Evolutionary conservation across 2,113 vertebrate species (phyloP).

Genomic region (Istiophorus platypterus): DNA sequence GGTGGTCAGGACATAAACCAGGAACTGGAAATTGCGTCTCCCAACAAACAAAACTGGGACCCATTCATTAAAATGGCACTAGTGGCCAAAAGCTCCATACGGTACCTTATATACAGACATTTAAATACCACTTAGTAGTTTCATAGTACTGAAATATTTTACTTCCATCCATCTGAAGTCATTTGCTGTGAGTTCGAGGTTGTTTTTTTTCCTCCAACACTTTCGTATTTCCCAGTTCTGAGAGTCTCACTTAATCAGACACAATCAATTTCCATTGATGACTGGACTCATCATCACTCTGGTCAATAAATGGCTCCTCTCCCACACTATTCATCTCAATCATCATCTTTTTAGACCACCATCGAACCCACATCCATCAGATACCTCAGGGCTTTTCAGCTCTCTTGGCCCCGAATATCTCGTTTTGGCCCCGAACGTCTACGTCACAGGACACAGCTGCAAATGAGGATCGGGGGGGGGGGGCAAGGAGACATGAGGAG

Average conservation of each 20-base stretch:
- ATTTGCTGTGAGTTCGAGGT: too few species aligned
- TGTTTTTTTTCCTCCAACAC: neutral
- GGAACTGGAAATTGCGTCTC: too few species aligned
- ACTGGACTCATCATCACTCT: slow-evolving; percentile 9
- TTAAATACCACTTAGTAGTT: too few species aligned
- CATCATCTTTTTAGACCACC: slow-evolving; percentile 8
- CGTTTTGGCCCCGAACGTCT: neutral
- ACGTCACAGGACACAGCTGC: too few species aligned
- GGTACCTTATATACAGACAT: too few species aligned
- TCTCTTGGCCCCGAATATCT: neutral
- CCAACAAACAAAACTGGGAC: too few species aligned
- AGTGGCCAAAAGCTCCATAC: too few species aligned
- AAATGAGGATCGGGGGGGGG: too few species aligned
- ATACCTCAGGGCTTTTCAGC: slow-evolving; percentile 10
- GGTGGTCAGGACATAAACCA: too few species aligned
- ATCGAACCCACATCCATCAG: slow-evolving; percentile 33
- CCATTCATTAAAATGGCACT: too few species aligned
- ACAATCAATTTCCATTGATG: slow-evolving; percentile 34
- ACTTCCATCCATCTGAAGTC: too few species aligned
- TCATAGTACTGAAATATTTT: too few species aligned
- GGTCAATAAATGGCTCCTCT: slow-evolving; percentile 29
- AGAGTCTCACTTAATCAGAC: slow-evolving; percentile 22
- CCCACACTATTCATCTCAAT: neutral
- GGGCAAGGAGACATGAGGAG: neutral
- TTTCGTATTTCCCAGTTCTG: neutral